Evolutionary conservation across 1,140 invertebrate species (phyloP).

Genomic region (Epicauta chinensis): DNA sequence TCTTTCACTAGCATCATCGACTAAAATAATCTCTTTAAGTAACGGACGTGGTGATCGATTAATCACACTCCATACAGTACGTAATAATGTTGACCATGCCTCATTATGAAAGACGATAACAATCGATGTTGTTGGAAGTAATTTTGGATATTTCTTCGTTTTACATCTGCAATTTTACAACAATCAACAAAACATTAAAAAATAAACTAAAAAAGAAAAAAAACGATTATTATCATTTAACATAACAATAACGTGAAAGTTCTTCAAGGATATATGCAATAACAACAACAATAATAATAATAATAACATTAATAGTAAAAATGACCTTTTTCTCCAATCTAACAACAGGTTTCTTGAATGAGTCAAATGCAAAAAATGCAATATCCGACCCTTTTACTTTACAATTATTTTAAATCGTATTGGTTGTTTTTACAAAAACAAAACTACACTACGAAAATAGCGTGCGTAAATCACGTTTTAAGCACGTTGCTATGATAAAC

Average conservation of each 20-base stretch:
- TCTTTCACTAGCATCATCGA: conserved; percentile 93
- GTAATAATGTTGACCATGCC: conserved; percentile 91
- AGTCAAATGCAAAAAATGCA: background rate
- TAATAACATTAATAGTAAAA: too few species aligned
- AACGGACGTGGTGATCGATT: conserved; percentile 80
- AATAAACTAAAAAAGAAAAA: too few species aligned
- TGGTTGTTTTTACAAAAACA: background rate
- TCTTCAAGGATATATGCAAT: background rate
- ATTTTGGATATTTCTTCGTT: conserved; percentile 65
- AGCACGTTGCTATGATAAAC: too few species aligned
- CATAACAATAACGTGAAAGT: background rate
- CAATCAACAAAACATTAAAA: background rate
- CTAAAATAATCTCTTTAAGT: conserved; percentile 91
- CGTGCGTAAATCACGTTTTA: too few species aligned
- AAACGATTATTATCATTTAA: too few species aligned
- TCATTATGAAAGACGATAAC: conserved; percentile 98
- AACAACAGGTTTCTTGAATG: too few species aligned
- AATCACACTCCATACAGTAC: conserved; percentile 96
- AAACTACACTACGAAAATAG: too few species aligned
- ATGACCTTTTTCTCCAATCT: too few species aligned
- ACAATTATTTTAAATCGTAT: too few species aligned
- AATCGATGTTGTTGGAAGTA: conserved; percentile 83
- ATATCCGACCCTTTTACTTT: too few species aligned
- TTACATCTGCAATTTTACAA: conserved; percentile 67
- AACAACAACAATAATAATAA: too few species aligned